Base-by-base conservation (phyloP, 1,140 invertebrate species). In the Pseudomyrmex pallidus region DNA sequence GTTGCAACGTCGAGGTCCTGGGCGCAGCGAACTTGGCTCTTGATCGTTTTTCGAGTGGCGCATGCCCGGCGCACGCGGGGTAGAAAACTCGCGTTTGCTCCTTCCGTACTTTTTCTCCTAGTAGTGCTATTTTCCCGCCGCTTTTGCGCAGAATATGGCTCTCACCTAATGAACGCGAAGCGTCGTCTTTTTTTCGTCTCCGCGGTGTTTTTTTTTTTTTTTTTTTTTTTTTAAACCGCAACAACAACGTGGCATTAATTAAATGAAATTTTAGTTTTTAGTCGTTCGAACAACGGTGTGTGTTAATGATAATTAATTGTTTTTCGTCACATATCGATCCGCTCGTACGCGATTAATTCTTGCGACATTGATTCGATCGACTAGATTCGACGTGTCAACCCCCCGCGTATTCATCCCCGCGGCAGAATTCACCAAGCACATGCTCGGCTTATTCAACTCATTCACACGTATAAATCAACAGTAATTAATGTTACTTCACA, bases 1-100 rank as follows among this genome's bases (percentile, higher is more conserved):
- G 56, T 70, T 80, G 50, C 76, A 68, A 54, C 66, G 70, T 84
- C 82, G 62, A 77, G 74, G 66, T 66, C 76, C 78, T 74, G 68
- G 78, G 68, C 67, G 74, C 57, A 74, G 78, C 76, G 50, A 80
- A 80, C 66, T 80, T 80, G 76, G 76, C 76, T 80, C 76, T 80
- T 80, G 76, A 80, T 70, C 76, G 76, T 59, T 80, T 35, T 80
- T 80, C 76, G 64, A 80, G 66, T 80, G 66, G 76, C 76, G 76
- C 76, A 80, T 80, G 76, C 76, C 59, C 76, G 54, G 44, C 66
- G 7, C 66, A 80, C 35, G 35, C 35, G 44, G 10, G 56, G 25
- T 17, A 77, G 52, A 46, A 25, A 77, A 54, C 7, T 46, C 12
- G 54, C 52, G 35, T n/a, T 76, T 54, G 15, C 15, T 62, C 46